phyloP scores from a whole-genome alignment of 2,113 vertebrate species.

The Bubo blakistoni region DNA sequence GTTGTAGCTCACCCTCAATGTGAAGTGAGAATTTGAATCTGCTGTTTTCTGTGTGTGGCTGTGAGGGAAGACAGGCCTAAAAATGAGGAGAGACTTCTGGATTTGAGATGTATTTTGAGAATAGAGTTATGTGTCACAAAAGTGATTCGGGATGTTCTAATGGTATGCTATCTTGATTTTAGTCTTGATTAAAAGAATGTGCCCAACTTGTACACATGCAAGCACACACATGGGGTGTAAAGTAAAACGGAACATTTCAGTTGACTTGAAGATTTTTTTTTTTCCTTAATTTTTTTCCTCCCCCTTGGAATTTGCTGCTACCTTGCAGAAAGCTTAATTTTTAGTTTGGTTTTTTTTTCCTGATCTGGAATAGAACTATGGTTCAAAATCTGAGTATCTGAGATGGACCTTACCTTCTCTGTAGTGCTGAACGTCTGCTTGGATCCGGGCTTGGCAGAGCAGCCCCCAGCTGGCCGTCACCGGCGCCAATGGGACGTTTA shows the following conservation, averaged over 20 bases:
- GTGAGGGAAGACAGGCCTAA: background rate
- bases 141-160: background rate
- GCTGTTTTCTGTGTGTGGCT: background rate
- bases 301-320: background rate
- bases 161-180: background rate
- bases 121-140: fast-evolving
- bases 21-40: background rate
- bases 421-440: background rate
- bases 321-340: background rate
- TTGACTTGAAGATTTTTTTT: background rate
- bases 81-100: background rate
- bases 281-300: background rate
- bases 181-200: background rate
- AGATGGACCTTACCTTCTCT: background rate
- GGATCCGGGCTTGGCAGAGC: background rate
- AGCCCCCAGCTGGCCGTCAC: background rate
- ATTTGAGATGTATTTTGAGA: background rate
- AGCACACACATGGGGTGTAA: fast-evolving
- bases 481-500: background rate
- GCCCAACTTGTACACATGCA: background rate
- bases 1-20: background rate
- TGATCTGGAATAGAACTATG: background rate
- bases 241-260: background rate
- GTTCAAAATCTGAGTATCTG: background rate
- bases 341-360: background rate